Base-by-base conservation (phyloP, 2,888 invertebrate genomes). In the Xanthia togata region DNA sequence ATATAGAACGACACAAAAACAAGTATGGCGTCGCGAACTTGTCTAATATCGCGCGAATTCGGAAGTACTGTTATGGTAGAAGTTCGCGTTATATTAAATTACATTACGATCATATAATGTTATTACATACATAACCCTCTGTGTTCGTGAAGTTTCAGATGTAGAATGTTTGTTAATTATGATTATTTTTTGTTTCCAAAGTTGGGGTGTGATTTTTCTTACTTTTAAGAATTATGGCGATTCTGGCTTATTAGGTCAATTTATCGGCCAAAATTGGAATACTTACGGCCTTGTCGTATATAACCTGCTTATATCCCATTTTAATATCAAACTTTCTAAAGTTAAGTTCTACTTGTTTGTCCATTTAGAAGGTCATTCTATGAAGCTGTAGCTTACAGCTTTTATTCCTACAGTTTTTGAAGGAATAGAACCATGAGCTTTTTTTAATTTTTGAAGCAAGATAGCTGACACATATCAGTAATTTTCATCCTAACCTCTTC, bases 11-110 rank as follows among this genome's bases (percentile, higher is more conserved):
- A 50, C 35, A 23, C 38, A 67, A 67, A 69, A 59, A 79, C 74
- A 84, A 79, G 41, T 12, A 74, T 80, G 70, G 80, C 60, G 44
- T 31, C 55, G 14, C 8, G 23, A 82, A 84, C 74, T 82, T 84
- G 41, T 79, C 26, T 70, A 59, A 82, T 84, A 74, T 47, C 62
- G 57, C 35, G 74, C n/a, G 62, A 70, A 70, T 70, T 79, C 62
- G 70, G 67, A 82, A 82, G 74, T 59, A 59, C 44, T 73, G 57
- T 70, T 83, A 75, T 50, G 62, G 70, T 62, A 20, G 1, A 74
- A 84, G 70, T 84, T 82, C 6, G 26, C 5, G 55, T 41, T 23
- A 62, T 62, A 35, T 55, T 70, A 41, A 72, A 57, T 73, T 70
- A 57, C 26, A 70, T 68, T 57, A 57, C 26, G 57, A 63, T 64